Evolutionary conservation across 2,888 invertebrate species (phyloP), one percentile per base, ranked within the genome.

Genomic region (Harpalus rubripes): DNA sequence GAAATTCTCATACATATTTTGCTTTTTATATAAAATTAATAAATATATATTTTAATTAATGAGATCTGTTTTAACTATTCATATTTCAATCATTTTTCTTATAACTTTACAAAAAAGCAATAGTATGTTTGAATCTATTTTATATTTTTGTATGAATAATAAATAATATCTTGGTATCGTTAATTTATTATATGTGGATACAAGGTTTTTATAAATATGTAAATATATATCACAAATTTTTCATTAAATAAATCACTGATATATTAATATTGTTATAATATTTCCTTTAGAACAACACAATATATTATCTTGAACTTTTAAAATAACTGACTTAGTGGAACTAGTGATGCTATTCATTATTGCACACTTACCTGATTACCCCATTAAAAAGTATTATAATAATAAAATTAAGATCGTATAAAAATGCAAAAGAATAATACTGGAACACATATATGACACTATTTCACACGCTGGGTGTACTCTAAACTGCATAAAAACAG

Each of bases 131-230:
- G 32, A 32, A 32, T 3, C 32, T 32, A 32, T 32, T 32, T 32
- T 32, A 32, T 32, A 32, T 32, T 32, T 59, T 18, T 6, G 7
- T 16, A 15, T 59, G 58, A 7, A n/a, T 59, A 22, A 5, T 63
- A 68, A 68, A 68, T 68, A 41, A 41, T 39, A n/a, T 41, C 7
- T 15, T n/a, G 5, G 8, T 32, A 65, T 65, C 26, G 15, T n/a
- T 68, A 41, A 61, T 81, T 81, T 81, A 63, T 61, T 81, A 59
- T 1, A 12, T 26, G 63, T 44, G 72, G 6, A 81, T 83, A 83
- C 76, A 83, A 58, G n/a, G n/a, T 39, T 41, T 83, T 44, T 83
- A 83, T 74, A 83, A 83, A 83, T 83, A 59, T 83, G 83, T 74
- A 83, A 76, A 83, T 72, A 74, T 58, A 76, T 83, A 83, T 83